Evolutionary conservation across 2,888 invertebrate genomes (phyloP), one percentile per base, ranked within the genome.

Genomic region (Anoplius nigerrimus): DNA sequence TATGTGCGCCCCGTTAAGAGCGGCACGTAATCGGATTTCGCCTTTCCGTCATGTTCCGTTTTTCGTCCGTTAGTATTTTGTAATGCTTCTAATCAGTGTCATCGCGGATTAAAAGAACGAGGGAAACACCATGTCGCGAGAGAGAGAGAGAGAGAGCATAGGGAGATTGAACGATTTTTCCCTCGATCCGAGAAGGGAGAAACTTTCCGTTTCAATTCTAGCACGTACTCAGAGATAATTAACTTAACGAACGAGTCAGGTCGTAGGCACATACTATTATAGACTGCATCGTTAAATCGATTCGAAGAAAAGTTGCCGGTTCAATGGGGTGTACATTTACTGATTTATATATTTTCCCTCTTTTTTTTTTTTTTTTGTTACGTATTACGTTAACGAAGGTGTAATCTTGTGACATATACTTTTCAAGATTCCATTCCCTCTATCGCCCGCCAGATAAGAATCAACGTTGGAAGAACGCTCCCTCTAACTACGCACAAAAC

Each of bases 401-500:
- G 34, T 34, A 34, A 34, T 1, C 34, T 34, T 34, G 34, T 34
- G 11, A 34, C 34, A 13, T 8, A 34, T 34, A 34, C 8, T 34
- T 34, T 34, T 11, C 34, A 34, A 34, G 4, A 34, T 34, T 34
- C 34, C 34, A 34, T 34, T 34, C 11, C 34, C 34, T 34, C 34
- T 34, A 34, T 34, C 34, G 11, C 48, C 42, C 16, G n/a, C 48
- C 6, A 55, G 11, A 46, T 43, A 58, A 45, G 48, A 48, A 48
- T 34, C 34, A 34, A 34, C 34, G 34, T 34, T 34, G 34, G 34
- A 34, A 48, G 48, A 48, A 16, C 48, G 48, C 18, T 48, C 18
- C 34, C 34, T 59, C 65, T 27, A 22, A 53, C 20, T 53, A 52
- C 46, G 46, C 65, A 57, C 55, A 59, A n/a, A 63, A 53, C 34